Percentiles rank a stretch among this genome's conserved stretches.
phyloP scores from a whole-genome alignment of 2,888 invertebrate genomes.

The Cenopis cana region DNA sequence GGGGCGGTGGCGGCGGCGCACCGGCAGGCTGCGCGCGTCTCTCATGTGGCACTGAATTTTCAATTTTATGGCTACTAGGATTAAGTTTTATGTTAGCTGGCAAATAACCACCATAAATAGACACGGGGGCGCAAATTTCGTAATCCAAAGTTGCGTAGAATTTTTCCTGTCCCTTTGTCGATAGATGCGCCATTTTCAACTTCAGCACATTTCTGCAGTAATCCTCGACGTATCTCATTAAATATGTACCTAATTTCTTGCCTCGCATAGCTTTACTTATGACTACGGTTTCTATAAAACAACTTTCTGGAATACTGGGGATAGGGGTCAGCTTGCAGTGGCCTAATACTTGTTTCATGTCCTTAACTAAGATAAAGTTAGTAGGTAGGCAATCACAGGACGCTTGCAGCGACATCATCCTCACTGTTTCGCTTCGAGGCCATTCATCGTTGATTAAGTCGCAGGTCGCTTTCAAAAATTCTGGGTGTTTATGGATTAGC shows the following conservation, averaged over 20 bases:
- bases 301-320: slow-evolving; percentile 88
- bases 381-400: slow-evolving; percentile 91
- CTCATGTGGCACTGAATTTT: slow-evolving; percentile 56
- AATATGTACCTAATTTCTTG: slow-evolving; percentile 90
- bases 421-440: slow-evolving; percentile 92
- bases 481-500: slow-evolving; percentile 89
- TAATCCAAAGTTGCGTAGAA: slow-evolving; percentile 92
- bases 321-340: slow-evolving; percentile 92
- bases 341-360: slow-evolving; percentile 86
- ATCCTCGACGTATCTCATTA: slow-evolving; percentile 90
- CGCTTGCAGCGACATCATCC: slow-evolving; percentile 89
- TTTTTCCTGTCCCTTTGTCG: slow-evolving; percentile 90
- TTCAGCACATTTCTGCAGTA: slow-evolving; percentile 87
- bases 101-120: slow-evolving; percentile 86
- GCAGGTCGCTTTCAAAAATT: slow-evolving; percentile 89
- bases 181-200: slow-evolving; percentile 87
- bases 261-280: slow-evolving; percentile 89
- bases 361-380: slow-evolving; percentile 87
- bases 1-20: slow-evolving; percentile 68
- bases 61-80: slow-evolving; percentile 51
- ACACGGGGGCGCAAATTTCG: slow-evolving; percentile 87
- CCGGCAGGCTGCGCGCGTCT: slow-evolving; percentile 47
- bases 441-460: slow-evolving; percentile 93
- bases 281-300: slow-evolving; percentile 93
- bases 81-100: slow-evolving; percentile 51